Base-by-base conservation (phyloP, 2,113 vertebrate species). In the Tragulus kanchil region DNA sequence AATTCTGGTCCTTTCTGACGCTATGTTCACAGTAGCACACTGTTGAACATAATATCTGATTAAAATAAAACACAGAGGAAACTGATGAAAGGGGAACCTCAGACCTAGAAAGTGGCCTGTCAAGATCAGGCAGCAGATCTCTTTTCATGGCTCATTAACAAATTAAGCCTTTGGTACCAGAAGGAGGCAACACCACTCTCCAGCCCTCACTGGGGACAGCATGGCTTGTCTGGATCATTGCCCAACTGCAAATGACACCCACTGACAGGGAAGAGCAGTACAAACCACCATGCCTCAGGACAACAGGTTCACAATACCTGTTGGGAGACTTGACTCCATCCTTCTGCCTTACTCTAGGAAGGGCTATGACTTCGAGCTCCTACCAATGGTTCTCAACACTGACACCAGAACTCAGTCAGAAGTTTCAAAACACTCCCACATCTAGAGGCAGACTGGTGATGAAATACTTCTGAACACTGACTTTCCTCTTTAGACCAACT, bases 401-500 rank as follows among this genome's bases (percentile, higher is more conserved):
- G 85, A 61, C 48, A 58, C 73, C 81, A 88, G 45, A 95, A 56
- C 56, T n/a, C 31, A 61, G 56, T 3, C 9, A 45, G 58, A 90
- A 83, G 48, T 36, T 87, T 31, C n/a, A 81, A 81, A 88, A 64
- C 28, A 96, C 1, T n/a, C 23, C 19, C 42, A 56, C 2, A 82
- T 6, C 8, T 12, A 15, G 26, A 77, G 50, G 23, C 13, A 23
- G 78, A 52, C 36, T 58, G 31, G 26, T 26, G 8, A 92, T 3
- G 23, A 82, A 56, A 96, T 6, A 64, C 2, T 42, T 62, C 83
- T 78, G 3, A n/a, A 81, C 19, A 69, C 19, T 1, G 28, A 83
- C 14, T 93, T 95, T 93, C 73, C 77, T 75, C 90, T 86, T 95
- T 78, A 75, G 67, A 56, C 21, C 6, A 75, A 75, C 25, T 13